Evolutionary conservation across 2,797 vertebrate species (phyloP), one percentile per base, ranked within the genome.

Genomic region (Brotula barbata): DNA sequence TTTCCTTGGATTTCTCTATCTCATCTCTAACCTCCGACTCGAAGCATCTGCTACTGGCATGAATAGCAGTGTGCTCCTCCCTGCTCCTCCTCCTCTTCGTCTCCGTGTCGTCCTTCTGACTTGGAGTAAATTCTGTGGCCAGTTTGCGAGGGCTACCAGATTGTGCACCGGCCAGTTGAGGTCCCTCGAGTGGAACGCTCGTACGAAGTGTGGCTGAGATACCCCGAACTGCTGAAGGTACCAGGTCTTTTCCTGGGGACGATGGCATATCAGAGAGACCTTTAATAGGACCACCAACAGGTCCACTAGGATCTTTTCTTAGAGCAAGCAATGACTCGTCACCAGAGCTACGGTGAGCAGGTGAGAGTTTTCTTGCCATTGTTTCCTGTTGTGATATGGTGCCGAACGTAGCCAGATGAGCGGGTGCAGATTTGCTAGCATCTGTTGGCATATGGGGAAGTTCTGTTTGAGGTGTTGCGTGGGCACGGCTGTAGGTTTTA

Each of bases 21-120:
- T 64, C 73, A 10, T 65, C 68, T 53, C 31, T 71, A 12, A 71
- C 43, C 2, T 78, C 82, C 10, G 63, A 68, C 42, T 83, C 71
- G 43, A 85, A 76, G 47, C 14, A 46, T 20, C 82, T 75, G 17
- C 42, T 54, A 22, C 28, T 61, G 17, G 70, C 65, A 70, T 83
- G 56, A 57, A 75, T 61, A 1, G 9, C 53, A 43, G 43, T 5
- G 41, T 55, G 47, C 3, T 67, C 56, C 5, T 86, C 72, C 9
- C 21, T 55, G 37, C 44, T 81, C 21, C 13, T 41, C 20, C 67
- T 64, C 22, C 21, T 52, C 49, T 15, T 44, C 17, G 66, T 3
- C 44, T 47, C 45, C 1, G 67, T 63, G 20, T 47, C 52, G 67
- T 50, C 37, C 57, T 9, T 28, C 12, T 3, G 21, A 36, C 34